Conservation (phyloP, 2,888 invertebrate species). For the Nasonia oneida region DNA sequence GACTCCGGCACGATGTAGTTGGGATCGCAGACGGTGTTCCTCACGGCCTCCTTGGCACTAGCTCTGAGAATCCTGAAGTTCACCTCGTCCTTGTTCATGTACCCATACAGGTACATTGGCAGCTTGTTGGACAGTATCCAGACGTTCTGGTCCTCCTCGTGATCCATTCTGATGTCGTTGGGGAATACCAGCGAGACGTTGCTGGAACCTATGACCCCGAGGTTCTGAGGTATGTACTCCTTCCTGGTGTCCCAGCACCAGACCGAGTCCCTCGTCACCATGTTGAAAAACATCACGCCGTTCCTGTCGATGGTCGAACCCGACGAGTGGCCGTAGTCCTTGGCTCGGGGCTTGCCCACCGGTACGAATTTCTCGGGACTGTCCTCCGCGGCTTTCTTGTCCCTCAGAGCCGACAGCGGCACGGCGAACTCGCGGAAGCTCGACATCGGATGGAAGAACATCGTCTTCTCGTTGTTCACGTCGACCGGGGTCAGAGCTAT, state of each 20-base stretch:
- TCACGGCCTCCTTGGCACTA: conserved; percentile 83
- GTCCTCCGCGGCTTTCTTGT: conserved; percentile 80
- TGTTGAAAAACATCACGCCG: conserved; percentile 89
- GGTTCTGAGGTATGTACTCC: conserved; percentile 83
- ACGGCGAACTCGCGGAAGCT: conserved; percentile 90
- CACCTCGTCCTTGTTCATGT: conserved; percentile 83
- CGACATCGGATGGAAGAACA: conserved; percentile 91
- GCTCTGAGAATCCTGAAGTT: conserved; percentile 89
- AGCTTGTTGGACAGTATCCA: conserved; percentile 90
- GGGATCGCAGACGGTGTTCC: conserved; percentile 87
- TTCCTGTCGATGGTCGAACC: conserved; percentile 86
- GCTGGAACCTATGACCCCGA: conserved; percentile 84
- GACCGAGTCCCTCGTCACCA: conserved; percentile 87
- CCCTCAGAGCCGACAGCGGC: conserved; percentile 83
- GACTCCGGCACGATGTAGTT: conserved; percentile 73
- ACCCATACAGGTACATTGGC: conserved; percentile 86
- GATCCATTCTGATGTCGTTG: conserved; percentile 89
- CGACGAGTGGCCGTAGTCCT: conserved; percentile 85
- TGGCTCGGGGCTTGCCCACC: conserved; percentile 75
- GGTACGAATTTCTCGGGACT: conserved; percentile 74
- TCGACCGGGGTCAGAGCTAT: conserved; percentile 84
- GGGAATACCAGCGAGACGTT: conserved; percentile 87
- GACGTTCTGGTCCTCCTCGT: conserved; percentile 84
- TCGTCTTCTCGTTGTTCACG: conserved; percentile 81
- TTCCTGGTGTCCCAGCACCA: conserved; percentile 91